These are phyloP conservation scores for Struthidea cinerea DNA, from an alignment of 2,113 vertebrate genomes.

Conservation along the genomic window DNA sequence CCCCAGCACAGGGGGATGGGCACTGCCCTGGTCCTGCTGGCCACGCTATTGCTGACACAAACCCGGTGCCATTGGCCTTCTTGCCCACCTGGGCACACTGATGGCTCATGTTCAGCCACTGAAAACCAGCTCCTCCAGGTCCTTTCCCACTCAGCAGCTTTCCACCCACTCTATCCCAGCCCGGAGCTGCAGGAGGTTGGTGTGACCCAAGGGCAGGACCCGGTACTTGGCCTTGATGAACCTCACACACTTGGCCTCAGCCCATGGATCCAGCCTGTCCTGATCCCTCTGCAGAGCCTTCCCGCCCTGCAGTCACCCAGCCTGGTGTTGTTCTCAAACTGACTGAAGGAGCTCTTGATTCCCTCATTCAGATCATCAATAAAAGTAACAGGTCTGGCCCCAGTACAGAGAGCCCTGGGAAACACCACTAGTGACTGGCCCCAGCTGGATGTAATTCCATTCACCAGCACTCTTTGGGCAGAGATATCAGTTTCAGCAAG, in stretches of 20 bases:
- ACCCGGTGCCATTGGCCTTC: background rate
- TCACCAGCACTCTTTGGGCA: background rate
- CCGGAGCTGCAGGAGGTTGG: background rate
- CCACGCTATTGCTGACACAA: background rate
- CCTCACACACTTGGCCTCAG: background rate
- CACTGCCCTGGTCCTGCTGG: background rate
- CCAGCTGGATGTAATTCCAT: background rate
- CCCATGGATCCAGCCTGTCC: background rate
- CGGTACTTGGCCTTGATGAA: background rate
- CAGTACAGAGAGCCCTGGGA: background rate
- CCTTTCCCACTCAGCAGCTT: background rate
- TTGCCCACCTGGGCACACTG: background rate
- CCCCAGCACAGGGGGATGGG: background rate
- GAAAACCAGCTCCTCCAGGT: background rate
- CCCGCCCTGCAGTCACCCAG: background rate
- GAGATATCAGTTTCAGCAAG: background rate
- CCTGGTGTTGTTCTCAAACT: background rate
- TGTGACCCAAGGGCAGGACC: background rate
- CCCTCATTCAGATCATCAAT: background rate
- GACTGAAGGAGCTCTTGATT: background rate
- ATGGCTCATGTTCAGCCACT: background rate
- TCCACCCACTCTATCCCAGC: background rate
- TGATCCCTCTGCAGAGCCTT: background rate
- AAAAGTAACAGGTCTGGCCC: background rate
- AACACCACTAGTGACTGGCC: background rate